phyloP scores from a whole-genome alignment of 2,888 invertebrate genomes.

The Isoperla grammatica region DNA sequence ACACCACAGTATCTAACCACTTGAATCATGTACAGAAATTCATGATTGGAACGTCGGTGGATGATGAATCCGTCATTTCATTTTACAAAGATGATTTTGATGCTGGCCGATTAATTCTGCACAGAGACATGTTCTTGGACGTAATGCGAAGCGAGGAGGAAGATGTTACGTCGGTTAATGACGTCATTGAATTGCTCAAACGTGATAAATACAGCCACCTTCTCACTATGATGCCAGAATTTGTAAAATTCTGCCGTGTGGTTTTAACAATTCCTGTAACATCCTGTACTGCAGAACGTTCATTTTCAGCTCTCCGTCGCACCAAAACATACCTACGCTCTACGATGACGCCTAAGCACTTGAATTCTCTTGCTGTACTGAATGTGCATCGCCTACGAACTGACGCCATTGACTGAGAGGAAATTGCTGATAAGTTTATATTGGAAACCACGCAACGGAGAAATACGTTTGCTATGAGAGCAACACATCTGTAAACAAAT shows the following conservation, averaged over 20 bases:
- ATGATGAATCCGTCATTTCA: no score
- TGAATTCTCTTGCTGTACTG: constrained; percentile 21
- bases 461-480: constrained; percentile 5
- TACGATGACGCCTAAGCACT: constrained; percentile 22
- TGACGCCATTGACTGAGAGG: constrained; percentile 3
- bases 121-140: no score
- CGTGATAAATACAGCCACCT: no score
- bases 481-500: no score
- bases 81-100: no score
- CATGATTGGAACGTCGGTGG: no score
- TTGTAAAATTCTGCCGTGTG: neutral
- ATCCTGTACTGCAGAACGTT: constrained; percentile 22
- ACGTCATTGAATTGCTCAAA: no score
- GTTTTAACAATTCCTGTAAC: constrained; percentile 2
- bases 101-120: no score
- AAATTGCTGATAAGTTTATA: constrained; percentile 3
- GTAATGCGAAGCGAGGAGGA: no score
- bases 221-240: constrained; percentile 15
- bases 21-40: no score
- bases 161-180: no score
- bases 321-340: constrained; percentile 25
- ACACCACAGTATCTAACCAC: no score
- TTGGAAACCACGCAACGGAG: neutral
- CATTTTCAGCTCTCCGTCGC: constrained; percentile 25
- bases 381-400: neutral